phyloP scores from a whole-genome alignment of 2,888 invertebrate genomes.

The Athripsodes cinereus region DNA sequence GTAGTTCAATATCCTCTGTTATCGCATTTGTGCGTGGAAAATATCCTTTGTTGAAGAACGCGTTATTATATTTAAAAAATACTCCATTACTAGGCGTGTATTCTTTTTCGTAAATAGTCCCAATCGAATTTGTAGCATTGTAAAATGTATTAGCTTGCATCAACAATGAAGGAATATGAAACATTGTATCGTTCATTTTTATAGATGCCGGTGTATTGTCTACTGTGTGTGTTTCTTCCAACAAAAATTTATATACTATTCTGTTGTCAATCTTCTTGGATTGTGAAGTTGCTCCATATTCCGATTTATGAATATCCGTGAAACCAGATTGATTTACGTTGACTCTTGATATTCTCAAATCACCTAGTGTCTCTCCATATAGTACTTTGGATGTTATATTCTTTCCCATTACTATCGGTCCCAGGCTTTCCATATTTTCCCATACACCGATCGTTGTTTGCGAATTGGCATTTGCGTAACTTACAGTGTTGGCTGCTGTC shows the following conservation, averaged over 20 bases:
- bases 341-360: neutral
- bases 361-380: slow-evolving; percentile 2
- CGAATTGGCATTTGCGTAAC: slow-evolving; percentile 14
- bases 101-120: slow-evolving; percentile 7
- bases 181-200: slow-evolving; percentile 1
- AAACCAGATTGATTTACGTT: too few species aligned
- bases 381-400: slow-evolving; percentile 1
- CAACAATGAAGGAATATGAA: slow-evolving; percentile 4
- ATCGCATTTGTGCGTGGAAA: too few species aligned
- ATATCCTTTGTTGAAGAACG: slow-evolving; percentile 1
- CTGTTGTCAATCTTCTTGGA: neutral
- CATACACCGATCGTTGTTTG: slow-evolving; percentile 18
- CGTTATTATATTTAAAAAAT: slow-evolving; percentile 6
- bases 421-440: slow-evolving; percentile 7
- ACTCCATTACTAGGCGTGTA: slow-evolving; percentile 1
- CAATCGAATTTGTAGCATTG: slow-evolving; percentile 17
- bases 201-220: too few species aligned
- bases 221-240: too few species aligned
- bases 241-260: neutral
- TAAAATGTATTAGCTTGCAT: slow-evolving; percentile 9
- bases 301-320: neutral
- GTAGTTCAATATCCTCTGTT: too few species aligned
- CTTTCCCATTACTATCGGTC: neutral
- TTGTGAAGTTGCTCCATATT: neutral
- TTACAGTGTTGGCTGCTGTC: slow-evolving; percentile 6